Evolutionary conservation across 64 coral and sea anemone genomes (phyloP), one percentile per base, ranked within the genome.

Genomic region (Dendrophyllia cribrosa): DNA sequence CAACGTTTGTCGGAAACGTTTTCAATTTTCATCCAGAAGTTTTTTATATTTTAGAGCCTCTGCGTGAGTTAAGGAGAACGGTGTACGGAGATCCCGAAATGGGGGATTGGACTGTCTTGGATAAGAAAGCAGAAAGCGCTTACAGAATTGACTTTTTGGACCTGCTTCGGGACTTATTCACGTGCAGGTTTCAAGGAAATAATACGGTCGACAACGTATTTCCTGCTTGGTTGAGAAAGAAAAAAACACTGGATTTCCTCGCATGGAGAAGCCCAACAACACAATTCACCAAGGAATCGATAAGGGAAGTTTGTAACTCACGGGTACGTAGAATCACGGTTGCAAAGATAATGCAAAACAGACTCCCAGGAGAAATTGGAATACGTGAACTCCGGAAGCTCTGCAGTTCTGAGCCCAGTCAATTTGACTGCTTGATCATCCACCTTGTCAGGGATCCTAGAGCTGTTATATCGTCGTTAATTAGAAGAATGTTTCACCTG

Each of bases 21-120:
- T 75, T 75, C 16, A 75, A 75, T 50, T 49, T 75, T 43, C 72
- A 75, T 75, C 72, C 72, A 75, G 44, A 50, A 20, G 72, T 75
- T 11, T 75, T 75, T 44, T 75, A 75, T 43, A 43, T 75, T 20
- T 75, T 47, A 0, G 72, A 75, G 46, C 72, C 72, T 2, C 72
- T 75, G 5, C 72, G 15, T 19, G 45, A 75, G 4, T n/a, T 75
- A 50, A 75, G 72, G 45, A 75, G 15, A 19, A 19, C 15, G 11
- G 72, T 20, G 6, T 50, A 75, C 17, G 72, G 13, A 50, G 72
- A 75, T 58, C 55, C 55, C 13, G 2, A 58, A 9, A 9, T 58
- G 55, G 55, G 55, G 2, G 72, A 75, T 5, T 75, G 72, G 72
- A 43, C 6, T 50, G 34, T 13, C 6, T 19, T 75, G 12, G 19